A percentile compares a stretch with the other conserved stretches of the same genome.
These are phyloP conservation scores for Psittacus erithacus DNA, from an alignment of 2,113 vertebrate species.

Conservation along the genomic window DNA sequence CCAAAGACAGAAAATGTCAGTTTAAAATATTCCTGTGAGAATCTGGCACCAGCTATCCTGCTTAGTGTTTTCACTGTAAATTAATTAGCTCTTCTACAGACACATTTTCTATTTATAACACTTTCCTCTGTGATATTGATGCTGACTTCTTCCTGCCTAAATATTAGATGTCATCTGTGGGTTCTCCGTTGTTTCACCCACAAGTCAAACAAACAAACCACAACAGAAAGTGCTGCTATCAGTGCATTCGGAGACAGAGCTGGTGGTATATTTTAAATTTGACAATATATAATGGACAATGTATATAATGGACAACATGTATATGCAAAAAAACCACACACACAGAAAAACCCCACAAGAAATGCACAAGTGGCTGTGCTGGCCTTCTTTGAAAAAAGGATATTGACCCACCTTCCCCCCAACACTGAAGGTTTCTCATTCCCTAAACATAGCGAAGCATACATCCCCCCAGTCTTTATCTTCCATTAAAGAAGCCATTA, in stretches of 20 bases:
- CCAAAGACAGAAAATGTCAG: conserved; percentile 12
- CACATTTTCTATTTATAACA: conserved; percentile 63
- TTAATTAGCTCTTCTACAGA: conserved; percentile 54
- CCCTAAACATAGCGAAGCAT: not conserved
- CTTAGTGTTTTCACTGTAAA: conserved; percentile 38
- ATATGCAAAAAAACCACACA: not conserved
- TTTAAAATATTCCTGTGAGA: conserved; percentile 20
- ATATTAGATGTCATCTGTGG: conserved; percentile 34
- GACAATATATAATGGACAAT: not conserved
- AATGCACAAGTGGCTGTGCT: not conserved
- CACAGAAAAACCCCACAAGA: not conserved
- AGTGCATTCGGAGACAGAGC: not conserved
- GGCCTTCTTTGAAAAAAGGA: not conserved
- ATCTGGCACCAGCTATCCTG: not conserved
- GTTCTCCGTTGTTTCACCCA: conserved; percentile 37
- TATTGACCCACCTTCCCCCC: not conserved
- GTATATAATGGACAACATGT: not conserved
- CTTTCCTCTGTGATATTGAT: not conserved
- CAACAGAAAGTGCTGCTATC: conserved; percentile 4
- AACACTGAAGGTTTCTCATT: not conserved
- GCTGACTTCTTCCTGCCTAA: conserved; percentile 26
- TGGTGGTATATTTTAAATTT: not conserved
- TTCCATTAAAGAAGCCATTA: not conserved
- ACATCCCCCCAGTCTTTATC: not conserved
- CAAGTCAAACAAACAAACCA: conserved; percentile 56